Base-by-base conservation (phyloP, 2,888 invertebrate species). In the Diaphora mendica region DNA sequence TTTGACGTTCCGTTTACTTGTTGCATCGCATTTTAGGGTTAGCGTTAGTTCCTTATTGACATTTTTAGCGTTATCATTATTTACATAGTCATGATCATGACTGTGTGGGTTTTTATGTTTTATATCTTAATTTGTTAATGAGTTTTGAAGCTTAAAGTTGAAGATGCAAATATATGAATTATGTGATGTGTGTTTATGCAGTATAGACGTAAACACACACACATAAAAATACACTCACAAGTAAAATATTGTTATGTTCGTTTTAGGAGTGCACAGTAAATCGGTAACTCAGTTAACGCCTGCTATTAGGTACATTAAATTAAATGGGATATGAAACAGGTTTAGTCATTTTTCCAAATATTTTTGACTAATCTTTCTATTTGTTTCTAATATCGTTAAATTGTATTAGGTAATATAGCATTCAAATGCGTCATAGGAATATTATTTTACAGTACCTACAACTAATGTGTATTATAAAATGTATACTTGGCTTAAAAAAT, bases 1-100 rank as follows among this genome's bases (percentile, higher is more conserved):
- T 87, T 89, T 88, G 83, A 87, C 82, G 77, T 83, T 81, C 82
- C 77, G 78, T 82, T 87, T 82, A 89, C 89, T 89, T 89, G 89
- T 88, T 89, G 89, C 89, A 89, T 81, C 78, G 86, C 82, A 84
- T 82, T 88, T 87, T 87, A 81, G 87, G 88, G 84, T 85, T 87
- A 84, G 79, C 82, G 77, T 81, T 84, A 85, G 88, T 89, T 89
- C 89, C 88, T 89, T 85, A 88, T 89, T 89, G 87, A 83, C 85
- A 85, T 80, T 82, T 83, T 84, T 80, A 78, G 80, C 79, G 79
- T 85, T 83, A 83, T 85, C 84, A 82, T 79, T 76, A 79, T 79
- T 81, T 78, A 68, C 65, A 72, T 59, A 42, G 62, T 33, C 42
- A 39, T 67, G 67, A 67, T 75, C 51, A 44, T 70, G 35, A 65